These are phyloP conservation scores for Deilephila elpenor DNA, from an alignment of 2,888 invertebrate genomes.

Conservation along the genomic window DNA sequence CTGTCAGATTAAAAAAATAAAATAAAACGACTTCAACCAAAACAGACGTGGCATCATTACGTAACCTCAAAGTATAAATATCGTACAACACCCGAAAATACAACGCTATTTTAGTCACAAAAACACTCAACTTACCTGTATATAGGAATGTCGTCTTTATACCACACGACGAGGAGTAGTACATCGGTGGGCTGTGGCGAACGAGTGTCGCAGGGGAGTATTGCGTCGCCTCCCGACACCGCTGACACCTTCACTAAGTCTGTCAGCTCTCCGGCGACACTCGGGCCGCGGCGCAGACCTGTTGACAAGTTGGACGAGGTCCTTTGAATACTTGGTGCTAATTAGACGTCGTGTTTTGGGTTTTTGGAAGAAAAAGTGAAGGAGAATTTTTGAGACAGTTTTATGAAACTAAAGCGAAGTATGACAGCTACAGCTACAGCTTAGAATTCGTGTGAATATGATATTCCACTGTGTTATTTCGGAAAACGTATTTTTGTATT, in stretches of 20 bases:
- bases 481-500: no score
- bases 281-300: conserved; percentile 68
- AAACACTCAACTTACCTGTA: conserved; percentile 87
- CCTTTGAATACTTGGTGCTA: conserved; percentile 1
- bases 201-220: conserved; percentile 94
- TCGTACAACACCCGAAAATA: background rate
- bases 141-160: conserved; percentile 94
- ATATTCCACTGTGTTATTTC: no score
- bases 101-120: background rate
- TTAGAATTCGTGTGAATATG: no score
- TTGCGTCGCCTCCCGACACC: conserved; percentile 91
- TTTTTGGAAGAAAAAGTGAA: background rate
- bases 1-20: no score
- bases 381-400: background rate
- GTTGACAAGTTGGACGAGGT: conserved; percentile 46
- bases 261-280: conserved; percentile 77
- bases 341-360: conserved; percentile 8
- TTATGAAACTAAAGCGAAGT: background rate
- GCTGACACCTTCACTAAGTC: conserved; percentile 87
- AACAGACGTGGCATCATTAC: no score
- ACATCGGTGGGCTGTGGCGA: conserved; percentile 91
- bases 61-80: no score
- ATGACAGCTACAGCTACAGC: no score
- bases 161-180: conserved; percentile 94
- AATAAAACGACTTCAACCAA: no score